Base-by-base conservation (phyloP, 2,797 vertebrate genomes). In the Ctenopoma multispine region DNA sequence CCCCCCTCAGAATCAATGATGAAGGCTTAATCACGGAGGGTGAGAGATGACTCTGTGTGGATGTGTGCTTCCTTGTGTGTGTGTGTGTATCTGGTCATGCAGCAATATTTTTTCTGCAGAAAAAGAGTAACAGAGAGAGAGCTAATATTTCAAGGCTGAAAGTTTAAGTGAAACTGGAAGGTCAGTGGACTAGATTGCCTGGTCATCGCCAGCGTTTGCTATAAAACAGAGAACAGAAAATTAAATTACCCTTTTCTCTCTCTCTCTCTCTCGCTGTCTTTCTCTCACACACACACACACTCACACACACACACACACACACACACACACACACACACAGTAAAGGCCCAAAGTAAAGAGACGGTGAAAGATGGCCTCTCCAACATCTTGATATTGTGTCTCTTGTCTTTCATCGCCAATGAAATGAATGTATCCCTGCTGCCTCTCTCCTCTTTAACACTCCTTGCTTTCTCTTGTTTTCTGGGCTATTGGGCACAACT, bases 21-120 rank as follows among this genome's bases (percentile, higher is more conserved):
- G 86, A 86, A 83, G 81, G 86, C 85, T 92, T 94, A 93, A 94
- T 94, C 93, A 94, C 85, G 49, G 79, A 85, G 76, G 60, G 81
- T 76, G 82, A 89, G 87, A 79, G 82, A 87, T 74, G 68, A 87
- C 88, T 88, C 80, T 20, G 9, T 36, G 51, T 53, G 61, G 23
- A 17, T 40, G 38, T 24, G 34, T 18, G 47, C 7, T 43, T 53
- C 40, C 46, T 13, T 51, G 59, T 77, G 15, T 44, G 10, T 31
- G 5, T 62, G 58, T 53, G 50, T 38, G 29, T 63, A n/a, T 54
- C 59, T 55, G 44, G 59, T 65, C 38, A 50, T 58, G 60, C 50
- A 62, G 44, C n/a, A 46, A 66, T 69, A 76, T 58, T 81, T 83
- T 73, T 81, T 29, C 64, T 55, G 51, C 50, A 82, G 54, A 77